Evolutionary conservation across 2,113 vertebrate species (phyloP), one percentile per base, ranked within the genome.

Genomic region (Cranoglanis bouderius): DNA sequence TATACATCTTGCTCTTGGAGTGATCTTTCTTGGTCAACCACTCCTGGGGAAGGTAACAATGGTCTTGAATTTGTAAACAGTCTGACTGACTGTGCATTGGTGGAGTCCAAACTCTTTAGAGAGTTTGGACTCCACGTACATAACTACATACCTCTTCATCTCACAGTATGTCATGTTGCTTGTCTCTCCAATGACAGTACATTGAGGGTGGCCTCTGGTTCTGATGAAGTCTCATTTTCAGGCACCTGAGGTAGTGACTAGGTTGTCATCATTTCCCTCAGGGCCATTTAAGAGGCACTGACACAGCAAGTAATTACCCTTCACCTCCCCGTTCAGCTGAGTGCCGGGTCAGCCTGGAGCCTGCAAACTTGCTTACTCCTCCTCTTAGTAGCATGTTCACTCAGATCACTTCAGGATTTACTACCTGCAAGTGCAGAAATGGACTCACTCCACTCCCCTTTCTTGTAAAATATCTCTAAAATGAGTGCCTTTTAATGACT

Each of bases 401-500:
- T 90, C 86, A 83, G 51, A 72, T 88, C 74, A 80, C 43, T 26
- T 6, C 43, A 89, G 92, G 91, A 94, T 93, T 93, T 88, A 89
- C 88, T 89, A 57, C 88, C 92, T 95, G 95, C 86, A 55, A 43
- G 89, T 92, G 90, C 91, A 93, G 88, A 82, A 93, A 91, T 94
- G 90, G 93, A 80, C 89, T 90, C 88, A 89, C 78, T 91, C 85
- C 91, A 85, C 89, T 86, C 89, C 93, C 87, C 35, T 94, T 94
- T 94, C 67, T 49, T 55, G 92, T 91, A 91, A 82, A 74, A 89
- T 85, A 55, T 49, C 72, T 75, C 26, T 29, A 63, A 78, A 84
- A 92, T 59, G 90, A 92, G 88, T 82, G 53, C 85, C 90, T 95
- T 95, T 91, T 96, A 96, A 96, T 96, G 95, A 96, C 93, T 94